phyloP scores from a whole-genome alignment of 2,888 invertebrate species.

The Papilio gigon region DNA sequence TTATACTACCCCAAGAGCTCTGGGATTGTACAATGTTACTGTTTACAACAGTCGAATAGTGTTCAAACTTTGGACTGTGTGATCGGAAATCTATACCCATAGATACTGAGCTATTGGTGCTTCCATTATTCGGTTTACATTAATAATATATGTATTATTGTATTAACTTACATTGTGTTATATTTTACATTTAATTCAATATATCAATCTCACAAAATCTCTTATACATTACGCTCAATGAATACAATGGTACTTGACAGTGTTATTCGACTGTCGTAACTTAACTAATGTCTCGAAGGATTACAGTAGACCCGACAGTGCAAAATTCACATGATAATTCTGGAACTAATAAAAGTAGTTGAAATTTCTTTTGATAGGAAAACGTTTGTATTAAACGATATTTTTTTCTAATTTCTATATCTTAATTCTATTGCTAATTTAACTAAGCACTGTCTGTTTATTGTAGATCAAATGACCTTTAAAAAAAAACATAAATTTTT shows the following conservation, averaged over 20 bases:
- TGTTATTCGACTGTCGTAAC: neutral
- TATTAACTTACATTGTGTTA: neutral
- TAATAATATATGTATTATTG: neutral
- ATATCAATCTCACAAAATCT: slow-evolving; percentile 17
- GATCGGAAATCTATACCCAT: too few relatives aligned
- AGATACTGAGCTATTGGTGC: too few relatives aligned
- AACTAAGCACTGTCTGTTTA: slow-evolving; percentile 28
- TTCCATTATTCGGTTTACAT: neutral
- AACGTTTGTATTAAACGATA: slow-evolving; percentile 22
- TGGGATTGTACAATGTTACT: too few relatives aligned
- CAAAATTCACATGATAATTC: neutral
- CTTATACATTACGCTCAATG: neutral
- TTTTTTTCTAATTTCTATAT: slow-evolving; percentile 5
- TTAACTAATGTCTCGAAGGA: neutral
- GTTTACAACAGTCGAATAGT: too few relatives aligned
- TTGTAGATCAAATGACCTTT: slow-evolving; percentile 39
- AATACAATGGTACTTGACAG: neutral
- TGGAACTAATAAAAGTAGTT: neutral
- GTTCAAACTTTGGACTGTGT: too few relatives aligned
- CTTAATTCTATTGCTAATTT: slow-evolving; percentile 24
- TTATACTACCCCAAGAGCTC: too few relatives aligned
- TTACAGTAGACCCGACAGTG: neutral
- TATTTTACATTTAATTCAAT: slow-evolving; percentile 5
- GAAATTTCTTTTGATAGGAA: slow-evolving; percentile 20
- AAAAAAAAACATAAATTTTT: too few relatives aligned